Percentiles rank a stretch among this genome's conserved stretches.
These are phyloP conservation scores for Adelphocoris suturalis DNA, from an alignment of 2,888 invertebrate genomes.

Conservation along the genomic window DNA sequence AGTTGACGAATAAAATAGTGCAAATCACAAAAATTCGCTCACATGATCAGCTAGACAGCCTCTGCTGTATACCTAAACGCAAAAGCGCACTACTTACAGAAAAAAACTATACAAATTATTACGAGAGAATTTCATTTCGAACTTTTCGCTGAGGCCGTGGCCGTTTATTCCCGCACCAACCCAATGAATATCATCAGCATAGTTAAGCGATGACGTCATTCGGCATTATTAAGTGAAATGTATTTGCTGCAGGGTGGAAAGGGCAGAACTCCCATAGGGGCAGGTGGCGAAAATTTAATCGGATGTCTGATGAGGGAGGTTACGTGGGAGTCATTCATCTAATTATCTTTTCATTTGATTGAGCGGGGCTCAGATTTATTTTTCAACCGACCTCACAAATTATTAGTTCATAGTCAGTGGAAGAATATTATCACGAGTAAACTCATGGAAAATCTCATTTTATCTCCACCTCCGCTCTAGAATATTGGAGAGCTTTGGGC, in stretches of 20 bases:
- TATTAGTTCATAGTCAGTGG: neutral
- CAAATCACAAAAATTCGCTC: no score
- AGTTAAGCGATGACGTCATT: neutral
- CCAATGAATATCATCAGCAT: neutral
- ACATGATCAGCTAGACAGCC: no score
- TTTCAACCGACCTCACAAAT: neutral
- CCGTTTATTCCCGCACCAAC: neutral
- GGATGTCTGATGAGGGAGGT: neutral
- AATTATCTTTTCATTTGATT: constrained; percentile 17
- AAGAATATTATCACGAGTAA: no score
- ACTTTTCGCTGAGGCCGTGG: neutral
- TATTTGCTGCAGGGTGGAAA: neutral
- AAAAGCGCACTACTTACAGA: no score
- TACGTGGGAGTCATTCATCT: neutral
- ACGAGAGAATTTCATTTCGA: no score
- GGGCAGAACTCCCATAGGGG: no score
- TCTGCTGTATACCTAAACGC: no score
- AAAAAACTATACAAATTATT: no score
- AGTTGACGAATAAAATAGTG: no score
- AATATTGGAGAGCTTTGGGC: no score
- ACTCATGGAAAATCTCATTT: no score
- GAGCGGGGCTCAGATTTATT: neutral
- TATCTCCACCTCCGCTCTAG: no score
- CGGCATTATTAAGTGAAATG: neutral
- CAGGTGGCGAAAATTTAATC: neutral